These are phyloP conservation scores for Numida meleagris DNA, from an alignment of 2,113 vertebrate genomes.

Conservation along the genomic window DNA sequence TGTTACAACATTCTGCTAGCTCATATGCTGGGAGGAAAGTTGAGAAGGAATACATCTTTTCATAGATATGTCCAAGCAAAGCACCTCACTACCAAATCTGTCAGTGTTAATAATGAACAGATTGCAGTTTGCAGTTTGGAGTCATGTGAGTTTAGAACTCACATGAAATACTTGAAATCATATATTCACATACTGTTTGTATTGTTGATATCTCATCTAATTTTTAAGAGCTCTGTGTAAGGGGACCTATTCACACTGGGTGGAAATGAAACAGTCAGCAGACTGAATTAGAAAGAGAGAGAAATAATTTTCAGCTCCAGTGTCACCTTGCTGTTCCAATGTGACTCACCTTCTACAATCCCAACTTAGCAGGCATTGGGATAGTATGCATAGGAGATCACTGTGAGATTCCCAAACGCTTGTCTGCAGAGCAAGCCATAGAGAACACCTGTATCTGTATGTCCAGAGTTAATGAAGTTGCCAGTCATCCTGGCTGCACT, in stretches of 20 bases:
- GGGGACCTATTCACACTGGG: not conserved
- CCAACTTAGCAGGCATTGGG: not conserved
- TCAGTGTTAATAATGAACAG: not conserved
- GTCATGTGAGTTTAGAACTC: no score
- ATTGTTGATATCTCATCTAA: not conserved
- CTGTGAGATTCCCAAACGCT: not conserved
- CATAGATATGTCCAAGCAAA: not conserved
- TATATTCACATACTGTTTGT: not conserved
- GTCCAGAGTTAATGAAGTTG: not conserved
- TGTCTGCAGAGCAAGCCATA: not conserved
- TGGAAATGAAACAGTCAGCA: not conserved
- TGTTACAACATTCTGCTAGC: not conserved
- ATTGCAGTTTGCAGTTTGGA: not conserved
- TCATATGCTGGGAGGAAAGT: not conserved
- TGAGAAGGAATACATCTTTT: not conserved
- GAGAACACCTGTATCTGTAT: not conserved
- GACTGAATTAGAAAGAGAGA: not conserved
- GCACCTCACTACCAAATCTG: not conserved
- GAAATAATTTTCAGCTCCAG: not conserved
- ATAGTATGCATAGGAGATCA: not conserved
- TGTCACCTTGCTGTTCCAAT: not conserved
- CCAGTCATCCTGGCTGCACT: not conserved
- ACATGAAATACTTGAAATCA: not conserved
- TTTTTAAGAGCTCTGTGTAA: not conserved
- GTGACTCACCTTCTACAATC: not conserved